Conservation (phyloP, 2,113 vertebrate genomes). For the Lycaon pictus region DNA sequence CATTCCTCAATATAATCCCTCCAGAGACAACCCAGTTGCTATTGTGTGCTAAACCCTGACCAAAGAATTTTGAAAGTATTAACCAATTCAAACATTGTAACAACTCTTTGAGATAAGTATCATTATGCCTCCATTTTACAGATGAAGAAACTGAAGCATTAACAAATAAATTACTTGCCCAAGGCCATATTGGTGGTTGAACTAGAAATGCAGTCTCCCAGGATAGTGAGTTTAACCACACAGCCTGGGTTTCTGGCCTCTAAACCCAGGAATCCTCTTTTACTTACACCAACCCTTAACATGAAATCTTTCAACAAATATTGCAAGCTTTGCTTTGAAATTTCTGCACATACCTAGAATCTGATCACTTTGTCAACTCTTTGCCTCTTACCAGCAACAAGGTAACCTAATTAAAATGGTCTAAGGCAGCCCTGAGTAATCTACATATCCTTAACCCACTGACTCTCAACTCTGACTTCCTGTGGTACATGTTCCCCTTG, state of each 20-base stretch:
- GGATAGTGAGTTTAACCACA: neutral
- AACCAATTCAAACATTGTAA: neutral
- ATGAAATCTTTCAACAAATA: neutral
- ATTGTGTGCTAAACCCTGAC: neutral
- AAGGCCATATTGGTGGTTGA: neutral
- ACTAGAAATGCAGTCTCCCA: neutral
- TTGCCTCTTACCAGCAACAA: neutral
- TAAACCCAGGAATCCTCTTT: neutral
- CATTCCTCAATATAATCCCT: too few species aligned
- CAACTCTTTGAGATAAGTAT: neutral
- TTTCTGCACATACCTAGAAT: neutral
- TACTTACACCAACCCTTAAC: neutral
- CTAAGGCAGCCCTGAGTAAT: neutral
- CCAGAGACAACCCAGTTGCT: neutral
- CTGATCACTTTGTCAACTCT: neutral
- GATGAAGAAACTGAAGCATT: neutral
- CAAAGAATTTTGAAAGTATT: neutral
- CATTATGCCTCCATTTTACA: neutral
- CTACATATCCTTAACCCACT: rapidly evolving
- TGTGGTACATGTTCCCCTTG: neutral
- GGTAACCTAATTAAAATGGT: rapidly evolving
- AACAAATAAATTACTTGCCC: neutral
- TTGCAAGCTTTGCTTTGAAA: neutral
- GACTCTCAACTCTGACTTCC: neutral
- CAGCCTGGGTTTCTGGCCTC: neutral